Percentiles rank a stretch among this genome's conserved stretches.
Conservation (phyloP, 1,140 invertebrate genomes). For the Heliconius congener region DNA sequence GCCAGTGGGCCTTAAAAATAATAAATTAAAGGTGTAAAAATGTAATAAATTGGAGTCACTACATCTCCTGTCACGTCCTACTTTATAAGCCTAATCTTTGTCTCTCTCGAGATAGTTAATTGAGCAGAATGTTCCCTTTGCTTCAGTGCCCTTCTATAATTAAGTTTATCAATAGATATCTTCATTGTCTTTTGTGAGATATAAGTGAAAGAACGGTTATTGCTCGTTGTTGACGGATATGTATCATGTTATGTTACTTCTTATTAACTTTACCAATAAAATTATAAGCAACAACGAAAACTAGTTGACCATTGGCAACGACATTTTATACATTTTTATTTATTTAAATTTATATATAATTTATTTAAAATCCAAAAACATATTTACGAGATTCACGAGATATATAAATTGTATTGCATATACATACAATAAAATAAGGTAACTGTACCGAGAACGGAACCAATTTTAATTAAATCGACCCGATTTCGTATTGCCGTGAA, state of each 20-base stretch:
- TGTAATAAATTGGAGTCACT: slow-evolving; percentile 16
- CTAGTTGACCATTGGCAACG: not conserved
- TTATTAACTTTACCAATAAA: not conserved
- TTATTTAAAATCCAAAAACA: not conserved
- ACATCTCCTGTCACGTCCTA: slow-evolving; percentile 22
- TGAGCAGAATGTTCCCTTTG: slow-evolving; percentile 26
- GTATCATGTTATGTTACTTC: not conserved
- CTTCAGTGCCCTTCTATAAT: slow-evolving; percentile 22
- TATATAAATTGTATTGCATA: not conserved
- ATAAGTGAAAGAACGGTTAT: slow-evolving; percentile 6
- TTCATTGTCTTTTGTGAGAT: slow-evolving; percentile 20
- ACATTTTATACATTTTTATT: not conserved
- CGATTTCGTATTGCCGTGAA: slow-evolving; percentile 5
- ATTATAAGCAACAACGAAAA: not conserved
- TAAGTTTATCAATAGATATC: slow-evolving; percentile 28
- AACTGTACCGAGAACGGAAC: not conserved
- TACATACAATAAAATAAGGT: not conserved
- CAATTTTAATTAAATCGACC: slow-evolving; percentile 23
- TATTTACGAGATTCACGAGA: not conserved
- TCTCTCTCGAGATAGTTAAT: slow-evolving; percentile 24
- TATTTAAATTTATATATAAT: not conserved
- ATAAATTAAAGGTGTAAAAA: not conserved
- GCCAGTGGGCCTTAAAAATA: no score
- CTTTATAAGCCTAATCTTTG: slow-evolving; percentile 24
- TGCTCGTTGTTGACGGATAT: not conserved